Conservation (phyloP, 2,888 invertebrate species). For the Tanytarsus gracilentus region DNA sequence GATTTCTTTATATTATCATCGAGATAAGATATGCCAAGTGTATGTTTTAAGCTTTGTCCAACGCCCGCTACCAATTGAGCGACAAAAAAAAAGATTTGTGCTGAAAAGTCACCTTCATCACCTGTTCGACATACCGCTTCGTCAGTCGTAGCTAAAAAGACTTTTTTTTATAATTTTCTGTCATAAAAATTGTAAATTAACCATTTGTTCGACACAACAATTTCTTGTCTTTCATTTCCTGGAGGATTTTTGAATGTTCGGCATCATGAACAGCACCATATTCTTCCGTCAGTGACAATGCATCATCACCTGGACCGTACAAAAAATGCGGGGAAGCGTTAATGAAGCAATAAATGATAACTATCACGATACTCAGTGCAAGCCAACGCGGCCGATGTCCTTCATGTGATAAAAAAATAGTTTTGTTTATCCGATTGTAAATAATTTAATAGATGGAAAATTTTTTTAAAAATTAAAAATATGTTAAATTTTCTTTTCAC, state of each 20-base stretch:
- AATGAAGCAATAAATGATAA: constrained; percentile 50
- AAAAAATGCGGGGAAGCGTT: constrained; percentile 53
- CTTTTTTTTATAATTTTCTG: background rate
- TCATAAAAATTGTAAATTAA: background rate
- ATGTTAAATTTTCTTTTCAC: constrained; percentile 30
- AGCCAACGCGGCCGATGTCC: constrained; percentile 57
- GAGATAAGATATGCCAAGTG: constrained; percentile 50
- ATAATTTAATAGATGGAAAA: background rate
- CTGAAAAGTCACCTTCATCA: constrained; percentile 46
- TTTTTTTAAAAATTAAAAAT: background rate
- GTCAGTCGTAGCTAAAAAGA: background rate
- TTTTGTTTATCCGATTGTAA: background rate
- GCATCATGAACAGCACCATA: constrained; percentile 38
- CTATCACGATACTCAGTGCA: constrained; percentile 46
- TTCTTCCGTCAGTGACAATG: constrained; percentile 48
- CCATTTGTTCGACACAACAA: constrained; percentile 41
- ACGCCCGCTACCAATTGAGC: constrained; percentile 53
- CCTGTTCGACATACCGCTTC: constrained; percentile 35
- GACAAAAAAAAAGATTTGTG: constrained; percentile 48
- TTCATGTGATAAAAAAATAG: constrained; percentile 31
- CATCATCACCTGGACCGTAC: constrained; percentile 52
- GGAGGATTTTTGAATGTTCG: constrained; percentile 37
- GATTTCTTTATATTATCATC: constrained; percentile 57
- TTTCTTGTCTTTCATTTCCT: constrained; percentile 42
- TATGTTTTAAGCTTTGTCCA: constrained; percentile 20